phyloP scores from a whole-genome alignment of 23 tunicate genomes.

The Phallusia fumigata region DNA sequence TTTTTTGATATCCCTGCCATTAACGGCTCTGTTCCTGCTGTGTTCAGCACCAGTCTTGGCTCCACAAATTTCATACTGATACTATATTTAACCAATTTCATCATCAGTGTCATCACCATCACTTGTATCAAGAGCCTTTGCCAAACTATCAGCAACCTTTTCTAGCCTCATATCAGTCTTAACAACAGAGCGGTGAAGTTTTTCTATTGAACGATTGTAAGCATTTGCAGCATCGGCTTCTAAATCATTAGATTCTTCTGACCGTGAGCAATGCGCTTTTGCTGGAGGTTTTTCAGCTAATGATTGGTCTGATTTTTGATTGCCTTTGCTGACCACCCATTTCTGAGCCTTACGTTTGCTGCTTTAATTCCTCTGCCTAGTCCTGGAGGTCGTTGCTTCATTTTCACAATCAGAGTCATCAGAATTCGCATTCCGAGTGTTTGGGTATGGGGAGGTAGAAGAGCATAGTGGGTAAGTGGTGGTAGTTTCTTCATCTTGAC shows the following conservation, averaged over 20 bases:
- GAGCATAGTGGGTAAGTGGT: not conserved
- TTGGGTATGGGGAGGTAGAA: not conserved
- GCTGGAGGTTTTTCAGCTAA: not conserved
- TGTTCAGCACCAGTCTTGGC: not conserved
- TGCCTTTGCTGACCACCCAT: slow-evolving; percentile 10
- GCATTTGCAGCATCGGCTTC: not conserved
- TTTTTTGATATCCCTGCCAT: no score
- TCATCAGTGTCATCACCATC: not conserved
- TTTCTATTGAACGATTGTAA: slow-evolving; percentile 12
- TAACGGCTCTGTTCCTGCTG: no score
- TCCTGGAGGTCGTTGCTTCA: not conserved
- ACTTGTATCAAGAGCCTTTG: slow-evolving; percentile 21
- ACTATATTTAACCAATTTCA: not conserved
- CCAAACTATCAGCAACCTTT: slow-evolving; percentile 33
- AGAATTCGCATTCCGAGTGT: not conserved
- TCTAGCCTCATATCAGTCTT: slow-evolving; percentile 27
- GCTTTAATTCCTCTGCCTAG: not conserved
- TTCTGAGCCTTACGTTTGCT: slow-evolving; percentile 11
- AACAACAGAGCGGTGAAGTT: slow-evolving; percentile 36
- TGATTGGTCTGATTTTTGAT: not conserved
- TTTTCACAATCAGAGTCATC: not conserved
- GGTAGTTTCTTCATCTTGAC: not conserved
- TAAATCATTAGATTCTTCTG: not conserved
- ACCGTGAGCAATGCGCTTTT: not conserved
- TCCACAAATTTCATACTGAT: not conserved